phyloP scores from a whole-genome alignment of 2,888 invertebrate genomes.

The Epiblema foenella region DNA sequence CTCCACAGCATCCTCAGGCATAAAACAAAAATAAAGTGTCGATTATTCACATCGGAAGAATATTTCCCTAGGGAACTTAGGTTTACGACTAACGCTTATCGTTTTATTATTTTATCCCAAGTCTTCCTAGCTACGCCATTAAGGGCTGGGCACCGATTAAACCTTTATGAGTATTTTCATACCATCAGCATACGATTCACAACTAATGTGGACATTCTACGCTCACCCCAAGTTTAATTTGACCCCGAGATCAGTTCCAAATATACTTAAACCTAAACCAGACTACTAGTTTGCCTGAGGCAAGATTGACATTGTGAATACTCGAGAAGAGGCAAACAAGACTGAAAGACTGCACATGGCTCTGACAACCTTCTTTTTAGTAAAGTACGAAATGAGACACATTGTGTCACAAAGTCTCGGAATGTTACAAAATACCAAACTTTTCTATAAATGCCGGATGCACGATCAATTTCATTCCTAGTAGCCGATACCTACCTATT shows the following conservation, averaged over 20 bases:
- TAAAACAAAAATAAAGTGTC: conserved; percentile 14
- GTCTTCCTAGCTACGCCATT: conserved; percentile 10
- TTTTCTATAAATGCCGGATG: too few species aligned
- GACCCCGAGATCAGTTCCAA: not conserved
- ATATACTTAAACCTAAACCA: not conserved
- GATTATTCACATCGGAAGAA: conserved; percentile 8
- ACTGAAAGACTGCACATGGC: too few species aligned
- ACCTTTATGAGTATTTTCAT: conserved; percentile 1
- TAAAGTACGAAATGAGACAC: too few species aligned
- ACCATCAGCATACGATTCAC: not conserved
- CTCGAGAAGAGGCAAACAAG: too few species aligned
- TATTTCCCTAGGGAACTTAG: conserved; percentile 10
- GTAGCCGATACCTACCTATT: too few species aligned
- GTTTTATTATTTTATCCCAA: conserved; percentile 26
- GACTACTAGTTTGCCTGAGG: not conserved
- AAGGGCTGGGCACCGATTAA: conserved; percentile 1
- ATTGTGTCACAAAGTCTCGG: too few species aligned
- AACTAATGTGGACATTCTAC: not conserved
- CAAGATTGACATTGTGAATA: too few species aligned
- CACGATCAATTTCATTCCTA: too few species aligned
- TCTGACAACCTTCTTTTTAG: too few species aligned
- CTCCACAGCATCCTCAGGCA: not conserved
- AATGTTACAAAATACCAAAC: too few species aligned
- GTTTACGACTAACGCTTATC: conserved; percentile 21
- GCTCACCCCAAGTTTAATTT: not conserved